phyloP scores from a whole-genome alignment of 1,140 invertebrate genomes.

The Drosophila sp. region DNA sequence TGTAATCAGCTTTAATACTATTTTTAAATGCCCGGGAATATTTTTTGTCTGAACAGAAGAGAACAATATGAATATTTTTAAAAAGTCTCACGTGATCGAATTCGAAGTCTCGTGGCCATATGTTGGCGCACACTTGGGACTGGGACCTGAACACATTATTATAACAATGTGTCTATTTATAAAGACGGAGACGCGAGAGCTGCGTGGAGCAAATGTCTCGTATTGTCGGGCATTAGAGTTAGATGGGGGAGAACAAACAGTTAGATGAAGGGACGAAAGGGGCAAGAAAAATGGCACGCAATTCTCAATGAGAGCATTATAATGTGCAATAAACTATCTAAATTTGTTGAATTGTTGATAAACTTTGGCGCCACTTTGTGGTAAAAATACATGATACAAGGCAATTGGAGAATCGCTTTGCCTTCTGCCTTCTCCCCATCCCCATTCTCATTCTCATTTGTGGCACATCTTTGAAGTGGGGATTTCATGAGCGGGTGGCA shows the following conservation, averaged over 20 bases:
- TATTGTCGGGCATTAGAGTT: conserved; percentile 1
- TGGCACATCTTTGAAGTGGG: conserved; percentile 38
- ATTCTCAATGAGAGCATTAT: conserved; percentile 77
- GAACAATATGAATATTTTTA: conserved; percentile 1
- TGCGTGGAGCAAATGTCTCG: conserved; percentile 30
- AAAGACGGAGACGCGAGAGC: conserved; percentile 2
- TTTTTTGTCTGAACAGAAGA: neutral
- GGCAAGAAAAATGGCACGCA: conserved; percentile 52
- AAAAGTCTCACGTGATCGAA: conserved; percentile 27
- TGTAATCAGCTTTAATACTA: too few species aligned
- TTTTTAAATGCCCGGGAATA: conserved; percentile 29
- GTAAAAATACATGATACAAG: conserved; percentile 70
- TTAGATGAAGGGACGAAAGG: conserved; percentile 4
- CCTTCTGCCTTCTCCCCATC: neutral
- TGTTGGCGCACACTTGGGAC: conserved; percentile 54
- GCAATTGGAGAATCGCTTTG: conserved; percentile 41
- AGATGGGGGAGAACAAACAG: neutral
- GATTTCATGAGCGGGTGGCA: conserved; percentile 18
- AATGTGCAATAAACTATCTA: conserved; percentile 81
- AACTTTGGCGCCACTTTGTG: conserved; percentile 81
- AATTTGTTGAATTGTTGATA: conserved; percentile 84
- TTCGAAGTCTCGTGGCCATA: conserved; percentile 58
- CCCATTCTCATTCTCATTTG: conserved; percentile 13
- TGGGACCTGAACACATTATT: conserved; percentile 55
- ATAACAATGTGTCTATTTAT: conserved; percentile 50